phyloP scores from a whole-genome alignment of 1,140 invertebrate species.

The Drosophila subpulchrella region DNA sequence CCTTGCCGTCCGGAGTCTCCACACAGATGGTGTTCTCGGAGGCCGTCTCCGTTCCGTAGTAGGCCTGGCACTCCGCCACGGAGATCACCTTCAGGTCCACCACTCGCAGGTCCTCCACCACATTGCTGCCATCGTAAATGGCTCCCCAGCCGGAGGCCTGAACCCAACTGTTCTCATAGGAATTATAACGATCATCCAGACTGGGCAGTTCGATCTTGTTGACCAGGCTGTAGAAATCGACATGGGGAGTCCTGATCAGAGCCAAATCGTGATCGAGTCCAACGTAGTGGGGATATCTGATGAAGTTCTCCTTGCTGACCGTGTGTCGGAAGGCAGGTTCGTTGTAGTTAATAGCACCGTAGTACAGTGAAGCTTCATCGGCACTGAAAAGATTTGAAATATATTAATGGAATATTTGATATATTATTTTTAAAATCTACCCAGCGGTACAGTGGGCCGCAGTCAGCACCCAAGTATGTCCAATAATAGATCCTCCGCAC shows the following conservation, averaged over 20 bases:
- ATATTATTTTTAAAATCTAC: constrained; percentile 47
- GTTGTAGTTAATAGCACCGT: constrained; percentile 62
- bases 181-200: constrained; percentile 48
- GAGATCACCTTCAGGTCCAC: constrained; percentile 40
- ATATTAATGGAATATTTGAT: constrained; percentile 25
- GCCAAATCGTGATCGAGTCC: constrained; percentile 39
- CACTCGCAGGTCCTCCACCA: constrained; percentile 32
- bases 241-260: constrained; percentile 48
- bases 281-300: constrained; percentile 33
- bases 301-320: constrained; percentile 39
- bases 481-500: constrained; percentile 88
- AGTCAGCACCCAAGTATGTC: constrained; percentile 85
- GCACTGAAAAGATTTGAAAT: constrained; percentile 4
- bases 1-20: constrained; percentile 50
- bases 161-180: constrained; percentile 38
- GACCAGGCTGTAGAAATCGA: constrained; percentile 55
- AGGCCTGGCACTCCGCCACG: constrained; percentile 34
- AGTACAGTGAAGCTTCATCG: constrained; percentile 59
- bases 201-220: constrained; percentile 60
- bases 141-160: constrained; percentile 60
- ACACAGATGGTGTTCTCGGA: constrained; percentile 51
- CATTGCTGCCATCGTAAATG: constrained; percentile 53
- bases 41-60: constrained; percentile 38
- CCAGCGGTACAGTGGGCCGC: constrained; percentile 86
- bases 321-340: constrained; percentile 42